Base-by-base conservation (phyloP, 2,113 vertebrate species). In the Ceyx cyanopectus region DNA sequence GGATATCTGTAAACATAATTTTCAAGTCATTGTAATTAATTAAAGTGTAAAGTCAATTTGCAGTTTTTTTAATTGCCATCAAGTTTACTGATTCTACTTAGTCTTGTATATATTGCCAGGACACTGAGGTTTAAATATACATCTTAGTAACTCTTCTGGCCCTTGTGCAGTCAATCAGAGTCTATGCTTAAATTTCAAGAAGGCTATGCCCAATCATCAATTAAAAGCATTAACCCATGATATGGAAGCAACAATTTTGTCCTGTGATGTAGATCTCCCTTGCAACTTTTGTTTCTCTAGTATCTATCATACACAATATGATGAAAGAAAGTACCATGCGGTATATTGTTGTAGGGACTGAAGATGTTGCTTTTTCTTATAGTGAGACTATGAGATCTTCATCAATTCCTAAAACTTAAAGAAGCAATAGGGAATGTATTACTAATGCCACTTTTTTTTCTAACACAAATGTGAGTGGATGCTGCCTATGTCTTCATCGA, bases 131-230 rank as follows among this genome's bases (percentile, higher is more conserved):
- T 85, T 69, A 69, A 87, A 85, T 8, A 26, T 27, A 63, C 26
- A 43, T 65, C 45, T 84, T 90, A 94, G 90, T 84, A 84, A 69
- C n/a, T 94, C n/a, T 93, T 9, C 20, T 92, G 86, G 73, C 83
- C 37, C 1, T 2, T 63, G 14, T 76, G 32, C 58, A 40, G 63
- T 60, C 57, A 48, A 68, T n/a, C 3, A 26, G 18, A 75, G n/a
- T 56, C 37, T 70, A 53, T 32, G 30, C 19, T 10, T 14, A 75
- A 56, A 40, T 21, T 83, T 74, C 27, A 67, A 85, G 24, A 76
- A 90, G 80, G 34, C 17, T 37, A 37, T 37, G 37, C 37, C 37
- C 54, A 73, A 26, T 61, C 82, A 51, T 51, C 50, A 51, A 23
- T 51, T 51, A 51, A 26, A 51, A 51, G 27, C 61, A 58, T 75